Evolutionary conservation across 1,140 invertebrate genomes (phyloP).

Genomic region (Neomicropteryx cornuta): DNA sequence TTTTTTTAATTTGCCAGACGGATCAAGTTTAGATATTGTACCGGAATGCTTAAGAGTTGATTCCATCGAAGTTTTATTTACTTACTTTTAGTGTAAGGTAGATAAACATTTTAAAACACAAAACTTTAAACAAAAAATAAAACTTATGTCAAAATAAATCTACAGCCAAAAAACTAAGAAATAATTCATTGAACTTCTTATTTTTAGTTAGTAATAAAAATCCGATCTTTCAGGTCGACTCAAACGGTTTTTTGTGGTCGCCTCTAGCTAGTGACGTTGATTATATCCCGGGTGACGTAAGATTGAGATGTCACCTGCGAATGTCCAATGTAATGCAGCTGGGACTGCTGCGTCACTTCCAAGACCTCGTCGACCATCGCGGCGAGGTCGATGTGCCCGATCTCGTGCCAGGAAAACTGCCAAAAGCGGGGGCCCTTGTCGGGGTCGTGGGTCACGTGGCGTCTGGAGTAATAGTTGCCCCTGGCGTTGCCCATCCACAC

Average conservation of each 20-base stretch:
- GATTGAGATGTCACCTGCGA: too few species aligned
- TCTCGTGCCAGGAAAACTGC: slow-evolving; percentile 57
- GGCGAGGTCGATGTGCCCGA: slow-evolving; percentile 47
- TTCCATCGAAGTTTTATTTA: too few species aligned
- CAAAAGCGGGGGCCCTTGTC: slow-evolving; percentile 38
- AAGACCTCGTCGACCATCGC: slow-evolving; percentile 47
- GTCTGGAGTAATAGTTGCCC: slow-evolving; percentile 59
- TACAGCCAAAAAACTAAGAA: too few species aligned
- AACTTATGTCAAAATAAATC: too few species aligned
- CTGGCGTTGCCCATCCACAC: slow-evolving; percentile 62
- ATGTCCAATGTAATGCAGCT: slow-evolving; percentile 53
- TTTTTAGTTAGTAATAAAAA: too few species aligned
- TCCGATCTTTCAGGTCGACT: slow-evolving; percentile 23
- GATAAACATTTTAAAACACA: background rate
- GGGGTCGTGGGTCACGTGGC: slow-evolving; percentile 39
- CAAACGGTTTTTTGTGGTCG: slow-evolving; percentile 31
- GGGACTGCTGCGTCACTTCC: slow-evolving; percentile 30
- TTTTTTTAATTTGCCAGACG: too few species aligned
- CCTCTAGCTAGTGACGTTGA: slow-evolving; percentile 36
- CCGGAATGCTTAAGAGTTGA: too few species aligned
- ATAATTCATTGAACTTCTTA: too few species aligned
- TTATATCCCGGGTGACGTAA: too few species aligned
- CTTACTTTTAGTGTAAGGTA: too few species aligned
- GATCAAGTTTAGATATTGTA: too few species aligned
- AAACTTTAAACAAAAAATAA: background rate